phyloP scores from a whole-genome alignment of 2,113 vertebrate genomes.

The Cettia cetti region DNA sequence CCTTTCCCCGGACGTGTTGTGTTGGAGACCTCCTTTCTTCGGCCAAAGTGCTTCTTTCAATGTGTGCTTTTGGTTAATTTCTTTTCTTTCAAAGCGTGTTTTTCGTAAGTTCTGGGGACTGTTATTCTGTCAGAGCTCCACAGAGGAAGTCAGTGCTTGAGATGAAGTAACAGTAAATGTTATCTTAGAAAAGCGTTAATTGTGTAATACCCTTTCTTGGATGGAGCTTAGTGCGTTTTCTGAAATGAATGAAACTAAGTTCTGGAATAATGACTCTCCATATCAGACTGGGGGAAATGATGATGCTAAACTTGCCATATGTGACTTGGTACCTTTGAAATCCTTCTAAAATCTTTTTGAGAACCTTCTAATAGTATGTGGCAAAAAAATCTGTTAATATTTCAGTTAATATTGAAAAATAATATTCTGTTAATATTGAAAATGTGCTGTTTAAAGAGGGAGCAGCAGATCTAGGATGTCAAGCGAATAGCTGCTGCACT shows the following conservation, averaged over 20 bases:
- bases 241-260: neutral
- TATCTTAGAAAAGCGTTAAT: neutral
- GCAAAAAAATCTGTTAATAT: neutral
- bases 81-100: accelerated
- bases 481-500: neutral
- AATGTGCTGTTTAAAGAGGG: neutral
- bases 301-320: neutral
- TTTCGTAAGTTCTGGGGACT: too few relatives aligned
- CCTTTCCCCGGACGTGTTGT: accelerated
- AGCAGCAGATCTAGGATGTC: neutral
- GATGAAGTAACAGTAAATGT: neutral
- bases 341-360: neutral
- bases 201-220: neutral
- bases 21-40: too few relatives aligned
- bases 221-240: neutral
- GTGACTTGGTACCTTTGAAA: neutral
- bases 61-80: neutral
- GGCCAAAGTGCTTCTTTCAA: accelerated
- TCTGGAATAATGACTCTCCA: accelerated
- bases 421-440: neutral
- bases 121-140: neutral
- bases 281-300: neutral
- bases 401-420: neutral
- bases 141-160: neutral
- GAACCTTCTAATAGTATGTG: neutral